Evolutionary conservation across 2,797 vertebrate species (phyloP), one percentile per base, ranked within the genome.

Genomic region (Astyanax mexicanus): DNA sequence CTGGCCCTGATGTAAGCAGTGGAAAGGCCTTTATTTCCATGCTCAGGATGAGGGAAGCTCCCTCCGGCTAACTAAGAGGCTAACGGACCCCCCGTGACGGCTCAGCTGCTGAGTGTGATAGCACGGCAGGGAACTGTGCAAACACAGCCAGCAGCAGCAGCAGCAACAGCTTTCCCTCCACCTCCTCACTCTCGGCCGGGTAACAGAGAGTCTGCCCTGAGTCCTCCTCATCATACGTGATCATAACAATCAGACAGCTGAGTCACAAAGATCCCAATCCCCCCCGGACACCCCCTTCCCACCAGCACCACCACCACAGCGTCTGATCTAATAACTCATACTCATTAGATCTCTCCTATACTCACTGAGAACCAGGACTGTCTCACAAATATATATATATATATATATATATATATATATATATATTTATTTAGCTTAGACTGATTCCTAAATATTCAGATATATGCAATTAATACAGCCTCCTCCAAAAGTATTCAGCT

Each of bases 61-160:
- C 78, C 62, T 72, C 76, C 68, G 79, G 80, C 82, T 85, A 85
- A 85, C 84, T 81, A 85, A 90, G 88, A 64, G 11, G 86, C 83
- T 86, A 88, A 89, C 87, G 76, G 80, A 85, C 78, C 74, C 81
- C 87, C 89, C 83, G 83, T 86, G 85, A 86, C 44, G 80, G 54
- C 82, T 77, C 86, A 88, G 86, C 86, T 88, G 88, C 83, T 88
- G 79, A 73, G 84, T 83, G 78, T 78, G 84, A 88, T 80, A 81
- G 71, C 29, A 67, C 68, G 79, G 68, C 61, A 79, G 85, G 73
- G 85, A 83, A 13, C 77, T 64, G 60, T 70, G 64, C 58, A 71
- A 77, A 77, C 67, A 58, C 66, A 38, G 35, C 19, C 3, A 45
- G 51, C 40, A 58, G 51, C 54, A 58, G 51, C 54, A 35, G 19